Base-by-base conservation (phyloP, 2,888 invertebrate species). In the Heliconius erato region DNA sequence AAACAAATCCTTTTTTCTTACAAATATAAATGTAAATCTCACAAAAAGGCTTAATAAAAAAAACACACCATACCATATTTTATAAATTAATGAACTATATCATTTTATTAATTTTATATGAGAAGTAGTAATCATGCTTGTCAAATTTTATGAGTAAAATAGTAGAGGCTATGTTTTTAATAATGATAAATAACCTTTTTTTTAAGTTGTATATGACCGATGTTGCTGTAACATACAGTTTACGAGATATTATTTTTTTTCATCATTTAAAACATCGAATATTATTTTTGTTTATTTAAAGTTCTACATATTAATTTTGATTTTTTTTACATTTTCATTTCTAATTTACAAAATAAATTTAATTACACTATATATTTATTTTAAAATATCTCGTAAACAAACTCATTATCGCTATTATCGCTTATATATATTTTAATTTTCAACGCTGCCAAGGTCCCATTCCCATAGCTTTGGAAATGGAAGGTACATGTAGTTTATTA, bases 381-480 rank as follows among this genome's bases (percentile, higher is more conserved):
- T 76, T 40, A 26, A 59, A 63, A 54, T 77, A 82, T 84, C 84
- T 82, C 84, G 84, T 86, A 85, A 82, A 86, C 82, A 79, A 28
- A 80, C 65, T 71, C 81, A 82, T 82, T 80, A 74, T 72, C 82
- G 87, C 92, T 91, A 87, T 89, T 72, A 90, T 90, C 86, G 94
- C 94, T 94, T 94, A 93, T 89, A 91, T 90, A 81, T 88, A 92
- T 91, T 92, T 89, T 93, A 92, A 92, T 93, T 93, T 94, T 92
- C 89, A 91, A 93, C 90, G 95, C 95, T 94, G 95, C 96, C 93
- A 93, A 95, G 95, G 95, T 95, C 95, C 92, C 96, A 95, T 95
- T 96, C 95, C 93, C 94, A 95, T 94, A 96, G 95, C 91, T 96
- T 95, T 95, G 96, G 96, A 95, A 96, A 93, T 94, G 96, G 95